Conservation (phyloP, 2,888 invertebrate species). For the Ptychoptera albimana region DNA sequence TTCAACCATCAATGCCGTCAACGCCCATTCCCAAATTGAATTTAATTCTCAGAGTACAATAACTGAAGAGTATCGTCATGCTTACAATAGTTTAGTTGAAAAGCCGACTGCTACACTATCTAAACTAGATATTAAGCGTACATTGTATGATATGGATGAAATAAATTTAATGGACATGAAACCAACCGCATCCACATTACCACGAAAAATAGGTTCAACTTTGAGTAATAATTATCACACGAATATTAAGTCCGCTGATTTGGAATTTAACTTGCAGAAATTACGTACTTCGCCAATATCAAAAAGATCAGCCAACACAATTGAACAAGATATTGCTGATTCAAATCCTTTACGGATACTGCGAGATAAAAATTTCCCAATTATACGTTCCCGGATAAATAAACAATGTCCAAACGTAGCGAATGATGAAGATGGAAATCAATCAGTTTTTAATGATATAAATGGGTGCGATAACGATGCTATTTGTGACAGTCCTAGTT, state of each 20-base stretch:
- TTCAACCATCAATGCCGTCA: too few relatives aligned
- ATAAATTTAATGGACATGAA: conserved; percentile 1
- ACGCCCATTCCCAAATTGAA: too few relatives aligned
- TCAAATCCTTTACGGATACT: conserved; percentile 12
- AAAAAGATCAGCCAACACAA: background rate
- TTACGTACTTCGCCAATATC: conserved; percentile 17
- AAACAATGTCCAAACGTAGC: conserved; percentile 5
- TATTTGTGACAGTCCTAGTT: conserved; percentile 29
- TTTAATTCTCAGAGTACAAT: conserved; percentile 47
- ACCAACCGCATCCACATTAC: conserved; percentile 15
- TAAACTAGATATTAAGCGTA: conserved; percentile 12
- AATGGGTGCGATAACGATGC: conserved; percentile 15
- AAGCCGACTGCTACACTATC: conserved; percentile 34
- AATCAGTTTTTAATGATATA: conserved; percentile 8
- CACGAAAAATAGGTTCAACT: conserved; percentile 15
- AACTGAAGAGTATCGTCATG: conserved; percentile 79
- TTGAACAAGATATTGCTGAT: conserved; percentile 5
- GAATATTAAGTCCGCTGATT: conserved; percentile 10
- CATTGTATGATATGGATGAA: background rate
- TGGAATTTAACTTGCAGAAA: conserved; percentile 17
- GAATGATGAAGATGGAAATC: conserved; percentile 6
- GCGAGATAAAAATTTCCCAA: conserved; percentile 14
- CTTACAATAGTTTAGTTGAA: conserved; percentile 85
- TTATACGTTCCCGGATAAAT: conserved; percentile 8
- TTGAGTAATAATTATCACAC: conserved; percentile 14